Conservation (phyloP, 2,797 vertebrate genomes). For the Melanotaenia trifasciata region DNA sequence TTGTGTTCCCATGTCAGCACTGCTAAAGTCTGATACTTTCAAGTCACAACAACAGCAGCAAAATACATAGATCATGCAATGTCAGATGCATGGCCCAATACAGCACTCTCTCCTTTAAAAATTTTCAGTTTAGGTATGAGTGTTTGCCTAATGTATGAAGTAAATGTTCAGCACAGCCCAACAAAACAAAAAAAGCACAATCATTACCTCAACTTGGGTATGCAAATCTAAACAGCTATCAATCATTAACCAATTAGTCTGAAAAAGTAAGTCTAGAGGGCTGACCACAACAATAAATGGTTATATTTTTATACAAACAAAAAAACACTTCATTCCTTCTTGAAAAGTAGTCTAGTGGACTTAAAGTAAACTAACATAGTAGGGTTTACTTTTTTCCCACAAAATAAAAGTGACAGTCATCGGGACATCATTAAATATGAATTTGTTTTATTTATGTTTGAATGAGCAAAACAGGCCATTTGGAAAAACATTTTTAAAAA, state of each 20-base stretch:
- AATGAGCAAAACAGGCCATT: conserved; percentile 44
- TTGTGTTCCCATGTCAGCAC: not conserved
- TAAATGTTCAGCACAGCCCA: not conserved
- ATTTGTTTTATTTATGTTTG: conserved; percentile 33
- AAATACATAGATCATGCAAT: not conserved
- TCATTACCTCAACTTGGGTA: not conserved
- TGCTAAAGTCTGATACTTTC: not conserved
- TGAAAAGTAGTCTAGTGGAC: not conserved
- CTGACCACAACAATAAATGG: not conserved
- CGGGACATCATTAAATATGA: conserved; percentile 33
- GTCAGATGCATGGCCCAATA: not conserved
- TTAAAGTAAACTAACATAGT: not conserved
- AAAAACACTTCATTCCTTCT: not conserved
- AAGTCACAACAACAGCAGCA: not conserved
- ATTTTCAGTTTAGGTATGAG: not conserved
- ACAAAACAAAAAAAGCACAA: not conserved
- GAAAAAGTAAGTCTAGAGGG: no score
- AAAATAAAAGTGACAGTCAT: conserved; percentile 8
- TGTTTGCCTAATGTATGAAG: not conserved
- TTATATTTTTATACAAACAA: not conserved
- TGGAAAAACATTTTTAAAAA: conserved; percentile 8
- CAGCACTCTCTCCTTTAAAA: not conserved
- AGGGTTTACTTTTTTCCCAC: conserved; percentile 1
- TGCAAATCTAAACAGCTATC: not conserved
- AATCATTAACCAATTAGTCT: not conserved